Percentiles rank a stretch among this genome's conserved stretches.
Conservation (phyloP, 2,888 invertebrate species). For the Caenorhabditis becei region DNA sequence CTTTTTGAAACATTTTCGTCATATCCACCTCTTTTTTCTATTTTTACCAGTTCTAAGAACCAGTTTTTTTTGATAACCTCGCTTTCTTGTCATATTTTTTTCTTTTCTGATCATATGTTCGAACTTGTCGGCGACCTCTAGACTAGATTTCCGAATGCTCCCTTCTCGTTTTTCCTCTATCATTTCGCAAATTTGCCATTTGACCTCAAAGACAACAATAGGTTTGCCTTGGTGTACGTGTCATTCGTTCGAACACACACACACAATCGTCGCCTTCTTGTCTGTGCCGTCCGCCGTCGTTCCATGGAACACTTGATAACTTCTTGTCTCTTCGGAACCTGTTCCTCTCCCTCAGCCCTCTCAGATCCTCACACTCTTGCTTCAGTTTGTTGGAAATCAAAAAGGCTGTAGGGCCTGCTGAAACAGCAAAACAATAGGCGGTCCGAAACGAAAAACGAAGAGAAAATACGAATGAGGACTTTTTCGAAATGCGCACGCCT, state of each 20-base stretch:
- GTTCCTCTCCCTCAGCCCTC: constrained; percentile 21
- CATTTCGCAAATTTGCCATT: constrained; percentile 20
- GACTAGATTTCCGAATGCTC: neutral
- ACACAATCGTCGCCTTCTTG: constrained; percentile 16
- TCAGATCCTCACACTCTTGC: constrained; percentile 7
- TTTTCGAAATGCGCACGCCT: constrained; percentile 30
- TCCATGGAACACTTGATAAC: constrained; percentile 56
- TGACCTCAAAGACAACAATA: constrained; percentile 24
- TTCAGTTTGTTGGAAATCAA: constrained; percentile 38
- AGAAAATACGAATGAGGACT: neutral
- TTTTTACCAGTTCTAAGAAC: constrained; percentile 29
- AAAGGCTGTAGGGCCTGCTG: constrained; percentile 29
- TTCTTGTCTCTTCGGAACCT: constrained; percentile 52
- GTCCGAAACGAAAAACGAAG: constrained; percentile 1
- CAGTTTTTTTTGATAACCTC: constrained; percentile 16
- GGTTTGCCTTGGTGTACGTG: constrained; percentile 17
- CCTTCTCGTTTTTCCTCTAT: neutral
- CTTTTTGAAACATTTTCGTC: neutral
- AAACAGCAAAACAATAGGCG: constrained; percentile 46
- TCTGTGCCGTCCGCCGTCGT: constrained; percentile 18
- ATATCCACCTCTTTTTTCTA: constrained; percentile 16
- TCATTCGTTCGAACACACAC: constrained; percentile 13
- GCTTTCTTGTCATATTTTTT: constrained; percentile 5
- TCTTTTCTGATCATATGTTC: constrained; percentile 43
- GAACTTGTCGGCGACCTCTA: constrained; percentile 12